Conservation (phyloP, 1,140 invertebrate species). For the Lysiphlebus fabarum region DNA sequence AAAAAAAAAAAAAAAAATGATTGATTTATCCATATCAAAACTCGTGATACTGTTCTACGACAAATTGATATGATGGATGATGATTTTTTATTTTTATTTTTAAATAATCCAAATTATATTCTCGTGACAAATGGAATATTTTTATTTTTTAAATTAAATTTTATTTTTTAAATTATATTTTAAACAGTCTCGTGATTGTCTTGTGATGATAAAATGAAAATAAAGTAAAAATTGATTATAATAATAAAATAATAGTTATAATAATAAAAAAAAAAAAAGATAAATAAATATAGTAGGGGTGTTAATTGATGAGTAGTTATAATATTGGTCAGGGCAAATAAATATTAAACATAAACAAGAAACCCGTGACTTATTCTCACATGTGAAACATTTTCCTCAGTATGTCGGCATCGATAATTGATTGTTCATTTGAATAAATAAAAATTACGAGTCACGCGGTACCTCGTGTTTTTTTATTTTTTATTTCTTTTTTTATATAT, state of each 20-base stretch:
- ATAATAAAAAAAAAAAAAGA: constrained; percentile 8
- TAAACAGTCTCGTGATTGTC: too few relatives aligned
- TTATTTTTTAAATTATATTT: too few relatives aligned
- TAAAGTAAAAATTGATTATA: not conserved
- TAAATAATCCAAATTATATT: too few relatives aligned
- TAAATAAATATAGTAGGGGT: constrained; percentile 1
- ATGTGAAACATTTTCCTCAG: constrained; percentile 10
- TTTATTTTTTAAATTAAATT: too few relatives aligned
- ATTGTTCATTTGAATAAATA: constrained; percentile 23
- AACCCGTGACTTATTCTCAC: constrained; percentile 14
- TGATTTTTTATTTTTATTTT: too few relatives aligned
- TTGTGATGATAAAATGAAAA: too few relatives aligned
- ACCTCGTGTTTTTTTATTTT: constrained; percentile 5
- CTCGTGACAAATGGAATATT: too few relatives aligned
- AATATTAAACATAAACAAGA: constrained; percentile 4
- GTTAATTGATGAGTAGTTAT: constrained; percentile 15
- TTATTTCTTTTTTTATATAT: not conserved
- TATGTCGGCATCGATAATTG: constrained; percentile 21
- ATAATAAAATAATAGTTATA: too few relatives aligned
- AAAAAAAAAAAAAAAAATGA: too few relatives aligned
- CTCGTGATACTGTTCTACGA: too few relatives aligned
- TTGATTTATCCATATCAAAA: too few relatives aligned
- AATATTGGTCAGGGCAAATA: constrained; percentile 10
- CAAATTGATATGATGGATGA: too few relatives aligned
- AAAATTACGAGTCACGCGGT: constrained; percentile 20